A percentile compares a stretch with the other conserved stretches of the same genome.
Conservation (phyloP, 2,888 invertebrate genomes). For the Gibbula magus region DNA sequence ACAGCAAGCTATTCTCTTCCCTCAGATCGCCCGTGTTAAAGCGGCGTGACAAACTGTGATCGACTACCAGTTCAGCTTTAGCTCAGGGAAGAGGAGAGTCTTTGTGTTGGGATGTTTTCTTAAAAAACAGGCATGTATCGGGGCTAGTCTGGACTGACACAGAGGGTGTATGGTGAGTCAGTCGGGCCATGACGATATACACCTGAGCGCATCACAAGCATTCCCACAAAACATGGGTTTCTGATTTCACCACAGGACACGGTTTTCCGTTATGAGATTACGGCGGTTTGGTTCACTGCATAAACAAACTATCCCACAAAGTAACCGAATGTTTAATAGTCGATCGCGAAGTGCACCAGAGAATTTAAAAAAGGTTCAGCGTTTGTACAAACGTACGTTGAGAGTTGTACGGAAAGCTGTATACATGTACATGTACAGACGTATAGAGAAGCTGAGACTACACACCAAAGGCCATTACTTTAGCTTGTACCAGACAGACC, state of each 20-base stretch:
- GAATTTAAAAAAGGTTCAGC: too few relatives aligned
- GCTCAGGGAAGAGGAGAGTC: background rate
- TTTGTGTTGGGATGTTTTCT: background rate
- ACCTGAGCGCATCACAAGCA: background rate
- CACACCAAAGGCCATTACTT: too few relatives aligned
- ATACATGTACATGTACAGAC: too few relatives aligned
- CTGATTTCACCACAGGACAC: background rate
- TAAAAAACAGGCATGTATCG: background rate
- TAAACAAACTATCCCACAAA: background rate
- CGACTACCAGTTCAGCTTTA: background rate
- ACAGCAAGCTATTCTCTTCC: too few relatives aligned
- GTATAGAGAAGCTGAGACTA: too few relatives aligned
- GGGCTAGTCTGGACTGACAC: background rate
- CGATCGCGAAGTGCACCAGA: too few relatives aligned
- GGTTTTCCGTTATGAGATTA: background rate
- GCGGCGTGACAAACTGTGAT: background rate
- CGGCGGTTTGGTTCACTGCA: background rate
- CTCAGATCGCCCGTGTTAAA: background rate
- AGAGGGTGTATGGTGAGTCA: background rate
- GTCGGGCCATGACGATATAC: background rate
- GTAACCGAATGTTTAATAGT: too few relatives aligned
- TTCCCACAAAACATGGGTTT: background rate
- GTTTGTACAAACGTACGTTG: too few relatives aligned
- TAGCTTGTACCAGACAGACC: too few relatives aligned
- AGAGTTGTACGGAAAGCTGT: too few relatives aligned